These are phyloP conservation scores for Anarrhichthys ocellatus DNA, from an alignment of 2,113 vertebrate genomes.

Conservation along the genomic window DNA sequence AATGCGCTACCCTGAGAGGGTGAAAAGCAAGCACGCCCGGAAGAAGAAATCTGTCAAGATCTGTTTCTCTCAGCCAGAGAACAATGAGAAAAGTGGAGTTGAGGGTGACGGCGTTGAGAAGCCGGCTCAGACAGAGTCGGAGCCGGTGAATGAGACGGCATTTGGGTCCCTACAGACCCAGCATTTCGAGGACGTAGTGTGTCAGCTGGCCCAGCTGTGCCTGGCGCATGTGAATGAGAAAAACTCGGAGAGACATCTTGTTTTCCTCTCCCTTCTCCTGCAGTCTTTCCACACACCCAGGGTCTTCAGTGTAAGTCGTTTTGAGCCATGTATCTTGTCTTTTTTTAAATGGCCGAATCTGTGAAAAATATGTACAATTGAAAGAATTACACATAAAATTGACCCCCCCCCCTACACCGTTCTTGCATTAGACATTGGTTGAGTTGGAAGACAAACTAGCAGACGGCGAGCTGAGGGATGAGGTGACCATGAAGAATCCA, in stretches of 20 bases:
- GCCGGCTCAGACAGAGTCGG: slow-evolving; percentile 33
- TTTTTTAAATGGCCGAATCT: neutral
- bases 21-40: slow-evolving; percentile 69
- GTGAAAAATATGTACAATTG: neutral
- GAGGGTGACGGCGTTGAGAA: slow-evolving; percentile 51
- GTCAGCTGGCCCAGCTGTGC: slow-evolving; percentile 89
- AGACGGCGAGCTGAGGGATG: slow-evolving; percentile 3
- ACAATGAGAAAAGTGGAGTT: slow-evolving; percentile 50
- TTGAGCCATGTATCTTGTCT: neutral
- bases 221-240: slow-evolving; percentile 88
- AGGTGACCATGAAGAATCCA: slow-evolving; percentile 77
- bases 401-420: neutral
- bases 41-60: slow-evolving; percentile 88
- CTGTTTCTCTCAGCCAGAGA: slow-evolving; percentile 83
- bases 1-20: slow-evolving; percentile 86
- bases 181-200: slow-evolving; percentile 90
- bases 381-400: neutral
- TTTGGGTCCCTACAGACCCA: slow-evolving; percentile 73
- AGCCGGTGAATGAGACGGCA: slow-evolving; percentile 40
- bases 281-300: slow-evolving; percentile 87
- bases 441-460: slow-evolving; percentile 68
- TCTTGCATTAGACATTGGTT: slow-evolving; percentile 80
- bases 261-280: slow-evolving; percentile 91
- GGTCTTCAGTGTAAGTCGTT: slow-evolving; percentile 81
- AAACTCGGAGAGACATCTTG: slow-evolving; percentile 89